Evolutionary conservation across 2,888 invertebrate species (phyloP).

Genomic region (Pandemis heparana): DNA sequence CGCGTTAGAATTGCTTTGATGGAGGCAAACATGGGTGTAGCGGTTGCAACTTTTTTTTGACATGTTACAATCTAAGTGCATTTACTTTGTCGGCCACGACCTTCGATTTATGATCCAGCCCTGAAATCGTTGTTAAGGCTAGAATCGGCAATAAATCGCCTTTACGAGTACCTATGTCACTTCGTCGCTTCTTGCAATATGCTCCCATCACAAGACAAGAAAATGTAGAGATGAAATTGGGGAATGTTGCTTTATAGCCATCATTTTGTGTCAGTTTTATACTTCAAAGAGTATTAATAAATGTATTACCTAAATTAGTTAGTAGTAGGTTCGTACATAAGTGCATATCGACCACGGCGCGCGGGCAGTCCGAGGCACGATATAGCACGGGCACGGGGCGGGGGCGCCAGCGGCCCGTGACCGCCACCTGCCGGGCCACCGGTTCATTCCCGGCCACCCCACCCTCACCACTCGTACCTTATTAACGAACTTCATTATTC

Average conservation of each 20-base stretch:
- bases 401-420: constrained; percentile 70
- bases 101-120: not conserved
- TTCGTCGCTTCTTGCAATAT: not conserved
- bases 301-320: constrained; percentile 16
- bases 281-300: not conserved
- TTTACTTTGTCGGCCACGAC: not conserved
- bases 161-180: too few species aligned
- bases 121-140: not conserved
- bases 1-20: constrained; percentile 52
- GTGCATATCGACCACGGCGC: constrained; percentile 4
- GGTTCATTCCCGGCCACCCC: constrained; percentile 62
- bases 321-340: constrained; percentile 11
- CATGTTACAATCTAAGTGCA: not conserved
- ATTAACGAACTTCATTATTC: constrained; percentile 75
- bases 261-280: not conserved
- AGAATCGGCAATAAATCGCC: not conserved
- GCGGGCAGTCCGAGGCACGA: constrained; percentile 47
- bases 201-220: too few species aligned
- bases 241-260: not conserved
- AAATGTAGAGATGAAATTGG: not conserved
- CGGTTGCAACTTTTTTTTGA: constrained; percentile 15
- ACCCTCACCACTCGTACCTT: constrained; percentile 56
- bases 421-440: constrained; percentile 78
- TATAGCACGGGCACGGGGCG: constrained; percentile 55
- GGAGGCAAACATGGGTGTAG: constrained; percentile 25